These are phyloP conservation scores for Philotrypesis tridentata DNA, from an alignment of 1,140 invertebrate species.

Conservation along the genomic window DNA sequence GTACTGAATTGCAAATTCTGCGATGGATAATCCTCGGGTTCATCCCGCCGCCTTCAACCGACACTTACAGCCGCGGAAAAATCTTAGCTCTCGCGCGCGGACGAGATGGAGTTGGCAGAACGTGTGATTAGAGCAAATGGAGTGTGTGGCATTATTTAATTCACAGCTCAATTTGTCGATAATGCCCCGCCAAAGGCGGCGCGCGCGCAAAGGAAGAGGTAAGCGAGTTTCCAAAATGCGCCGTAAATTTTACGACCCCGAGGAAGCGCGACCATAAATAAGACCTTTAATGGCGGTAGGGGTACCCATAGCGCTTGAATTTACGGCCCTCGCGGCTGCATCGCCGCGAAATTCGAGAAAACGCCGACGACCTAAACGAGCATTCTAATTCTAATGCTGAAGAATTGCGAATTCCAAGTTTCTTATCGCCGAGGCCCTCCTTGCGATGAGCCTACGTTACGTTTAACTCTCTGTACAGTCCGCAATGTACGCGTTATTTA, in stretches of 20 bases:
- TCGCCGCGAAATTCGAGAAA: background rate
- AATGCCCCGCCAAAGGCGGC: conserved; percentile 20
- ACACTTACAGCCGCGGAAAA: too few species aligned
- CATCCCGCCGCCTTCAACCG: too few species aligned
- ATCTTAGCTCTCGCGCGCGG: too few species aligned
- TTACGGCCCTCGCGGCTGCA: conserved; percentile 24
- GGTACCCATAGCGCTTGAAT: conserved; percentile 40
- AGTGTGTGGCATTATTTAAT: conserved; percentile 33
- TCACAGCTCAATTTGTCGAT: conserved; percentile 44
- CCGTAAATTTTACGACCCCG: conserved; percentile 40
- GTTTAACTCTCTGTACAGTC: background rate
- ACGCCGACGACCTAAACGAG: background rate
- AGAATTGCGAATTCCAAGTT: conserved; percentile 37
- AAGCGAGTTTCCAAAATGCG: conserved; percentile 47
- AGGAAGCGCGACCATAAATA: conserved; percentile 43
- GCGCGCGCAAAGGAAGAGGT: too few species aligned
- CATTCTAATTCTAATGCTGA: conserved; percentile 39
- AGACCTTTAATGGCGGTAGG: conserved; percentile 43
- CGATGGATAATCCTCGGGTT: too few species aligned
- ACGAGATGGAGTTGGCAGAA: too few species aligned
- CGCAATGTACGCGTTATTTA: too few species aligned
- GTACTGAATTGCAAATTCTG: too few species aligned
- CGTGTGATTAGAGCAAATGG: conserved; percentile 34
- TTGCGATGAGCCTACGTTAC: background rate
- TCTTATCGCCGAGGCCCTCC: background rate